phyloP scores from a whole-genome alignment of 2,888 invertebrate genomes.

The Zygothrica quintamaculata region DNA sequence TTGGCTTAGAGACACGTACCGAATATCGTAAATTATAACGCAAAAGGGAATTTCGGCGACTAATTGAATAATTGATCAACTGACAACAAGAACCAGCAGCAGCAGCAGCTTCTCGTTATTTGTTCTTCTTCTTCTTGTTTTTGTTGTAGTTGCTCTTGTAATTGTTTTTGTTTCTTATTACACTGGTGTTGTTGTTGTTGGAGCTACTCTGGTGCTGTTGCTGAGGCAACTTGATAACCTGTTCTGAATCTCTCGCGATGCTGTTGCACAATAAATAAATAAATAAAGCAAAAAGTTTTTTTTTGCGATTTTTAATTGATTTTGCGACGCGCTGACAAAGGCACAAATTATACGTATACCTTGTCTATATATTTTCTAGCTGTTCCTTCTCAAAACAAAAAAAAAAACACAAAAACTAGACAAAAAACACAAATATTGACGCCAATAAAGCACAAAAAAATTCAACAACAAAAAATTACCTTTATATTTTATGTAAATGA shows the following conservation, averaged over 20 bases:
- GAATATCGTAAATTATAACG: slow-evolving; percentile 48
- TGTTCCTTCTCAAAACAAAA: slow-evolving; percentile 44
- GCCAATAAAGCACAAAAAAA: slow-evolving; percentile 60
- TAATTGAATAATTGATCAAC: slow-evolving; percentile 74
- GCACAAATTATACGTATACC: slow-evolving; percentile 61
- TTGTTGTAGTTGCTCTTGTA: slow-evolving; percentile 16
- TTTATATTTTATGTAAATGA: slow-evolving; percentile 66
- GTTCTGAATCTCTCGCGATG: slow-evolving; percentile 60
- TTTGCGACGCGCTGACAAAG: slow-evolving; percentile 51
- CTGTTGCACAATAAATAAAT: slow-evolving; percentile 76
- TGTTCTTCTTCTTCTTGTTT: too few relatives aligned
- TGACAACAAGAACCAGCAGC: slow-evolving; percentile 52
- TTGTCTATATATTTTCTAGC: slow-evolving; percentile 60
- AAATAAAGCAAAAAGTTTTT: slow-evolving; percentile 54
- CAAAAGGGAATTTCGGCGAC: slow-evolving; percentile 57
- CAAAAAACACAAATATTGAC: slow-evolving; percentile 45
- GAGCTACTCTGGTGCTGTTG: slow-evolving; percentile 51
- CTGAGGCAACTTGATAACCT: slow-evolving; percentile 69
- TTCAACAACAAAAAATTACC: slow-evolving; percentile 38
- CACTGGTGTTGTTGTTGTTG: slow-evolving; percentile 48
- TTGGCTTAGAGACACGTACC: slow-evolving; percentile 37
- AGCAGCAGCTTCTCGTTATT: too few relatives aligned
- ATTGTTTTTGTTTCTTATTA: slow-evolving; percentile 11
- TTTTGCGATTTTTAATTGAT: slow-evolving; percentile 74
- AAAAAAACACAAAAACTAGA: slow-evolving; percentile 40